Evolutionary conservation across 1,140 invertebrate genomes (phyloP).

Genomic region (Globodera rostochiensis): DNA sequence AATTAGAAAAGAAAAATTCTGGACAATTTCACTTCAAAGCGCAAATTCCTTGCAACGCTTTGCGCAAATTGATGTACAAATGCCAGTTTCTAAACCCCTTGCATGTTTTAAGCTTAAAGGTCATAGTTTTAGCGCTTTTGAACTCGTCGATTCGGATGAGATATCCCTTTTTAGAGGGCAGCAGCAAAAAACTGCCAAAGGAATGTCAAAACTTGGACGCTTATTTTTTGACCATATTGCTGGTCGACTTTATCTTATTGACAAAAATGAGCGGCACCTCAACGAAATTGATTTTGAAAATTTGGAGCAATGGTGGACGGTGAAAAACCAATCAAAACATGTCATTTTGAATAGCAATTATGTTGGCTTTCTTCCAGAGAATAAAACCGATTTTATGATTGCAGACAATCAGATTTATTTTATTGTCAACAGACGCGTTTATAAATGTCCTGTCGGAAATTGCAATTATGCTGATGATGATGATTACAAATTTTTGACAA

Average conservation of each 20-base stretch:
- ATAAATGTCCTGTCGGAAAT: not conserved
- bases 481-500: not conserved
- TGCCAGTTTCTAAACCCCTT: too few relatives aligned
- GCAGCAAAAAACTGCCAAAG: not conserved
- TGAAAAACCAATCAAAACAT: not conserved
- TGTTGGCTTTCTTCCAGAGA: not conserved
- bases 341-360: not conserved
- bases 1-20: not conserved
- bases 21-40: not conserved
- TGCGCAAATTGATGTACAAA: not conserved
- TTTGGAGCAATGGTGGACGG: not conserved
- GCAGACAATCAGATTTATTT: not conserved
- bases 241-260: not conserved
- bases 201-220: not conserved
- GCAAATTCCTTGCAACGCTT: not conserved
- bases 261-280: not conserved
- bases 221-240: not conserved
- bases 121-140: not conserved
- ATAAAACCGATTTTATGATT: not conserved
- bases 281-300: not conserved
- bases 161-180: not conserved
- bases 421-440: not conserved
- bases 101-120: not conserved
- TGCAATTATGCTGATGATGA: too few relatives aligned
- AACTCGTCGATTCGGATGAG: not conserved